A percentile compares a stretch with the other conserved stretches of the same genome.
These are phyloP conservation scores for Mesoclemmys tuberculata DNA, from an alignment of 2,113 vertebrate species.

Conservation along the genomic window DNA sequence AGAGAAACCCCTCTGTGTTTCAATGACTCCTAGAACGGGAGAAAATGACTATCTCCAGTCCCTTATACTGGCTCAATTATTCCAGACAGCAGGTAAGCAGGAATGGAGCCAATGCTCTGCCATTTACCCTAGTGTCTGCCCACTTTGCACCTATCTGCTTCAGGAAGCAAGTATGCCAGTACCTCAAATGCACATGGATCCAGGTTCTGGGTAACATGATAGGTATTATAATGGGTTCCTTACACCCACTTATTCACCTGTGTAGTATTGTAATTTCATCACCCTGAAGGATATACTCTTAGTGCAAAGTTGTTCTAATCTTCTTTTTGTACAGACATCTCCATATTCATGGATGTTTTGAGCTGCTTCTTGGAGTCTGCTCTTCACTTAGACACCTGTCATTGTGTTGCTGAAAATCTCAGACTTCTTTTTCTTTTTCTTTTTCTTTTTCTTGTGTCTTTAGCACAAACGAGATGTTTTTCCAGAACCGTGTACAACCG, in stretches of 20 bases:
- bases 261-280: neutral
- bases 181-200: neutral
- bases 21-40: neutral
- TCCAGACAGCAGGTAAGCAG: neutral
- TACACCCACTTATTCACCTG: neutral
- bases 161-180: neutral
- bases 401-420: accelerated
- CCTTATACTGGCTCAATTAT: neutral
- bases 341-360: neutral
- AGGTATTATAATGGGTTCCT: neutral
- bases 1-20: neutral
- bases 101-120: neutral
- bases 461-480: neutral
- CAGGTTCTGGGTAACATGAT: neutral
- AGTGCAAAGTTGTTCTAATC: neutral
- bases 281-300: neutral
- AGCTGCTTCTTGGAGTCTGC: neutral
- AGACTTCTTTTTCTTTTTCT: neutral
- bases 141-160: neutral
- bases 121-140: neutral
- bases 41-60: neutral
- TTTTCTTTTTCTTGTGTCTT: neutral
- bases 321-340: neutral
- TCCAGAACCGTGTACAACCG: neutral
- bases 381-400: neutral